Conservation (phyloP, 2,797 vertebrate genomes). For the Lutjanus argentimaculatus region DNA sequence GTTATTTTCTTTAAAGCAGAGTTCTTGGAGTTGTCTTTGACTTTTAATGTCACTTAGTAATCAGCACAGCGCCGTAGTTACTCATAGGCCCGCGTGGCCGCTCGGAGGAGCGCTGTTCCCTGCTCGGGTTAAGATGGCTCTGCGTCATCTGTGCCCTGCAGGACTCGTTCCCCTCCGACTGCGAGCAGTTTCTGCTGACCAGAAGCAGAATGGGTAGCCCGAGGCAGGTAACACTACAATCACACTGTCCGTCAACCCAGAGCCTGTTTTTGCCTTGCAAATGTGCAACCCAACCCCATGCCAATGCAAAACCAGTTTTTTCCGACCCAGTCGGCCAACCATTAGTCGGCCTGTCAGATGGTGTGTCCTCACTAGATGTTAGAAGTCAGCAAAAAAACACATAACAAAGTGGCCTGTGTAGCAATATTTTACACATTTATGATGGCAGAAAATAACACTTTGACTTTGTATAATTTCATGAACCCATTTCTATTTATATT, state of each 20-base stretch:
- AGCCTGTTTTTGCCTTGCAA: conserved; percentile 80
- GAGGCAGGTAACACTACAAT: conserved; percentile 54
- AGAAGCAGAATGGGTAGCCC: conserved; percentile 51
- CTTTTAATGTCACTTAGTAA: conserved; percentile 44
- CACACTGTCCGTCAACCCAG: conserved; percentile 57
- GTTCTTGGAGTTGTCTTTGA: conserved; percentile 43
- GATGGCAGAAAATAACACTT: neutral
- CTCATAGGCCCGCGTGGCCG: conserved; percentile 7
- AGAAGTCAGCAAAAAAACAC: conserved; percentile 9
- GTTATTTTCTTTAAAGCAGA: conserved; percentile 37
- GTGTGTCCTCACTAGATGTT: conserved; percentile 16
- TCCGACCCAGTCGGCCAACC: conserved; percentile 48
- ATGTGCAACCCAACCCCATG: conserved; percentile 65
- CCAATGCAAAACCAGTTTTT: conserved; percentile 70
- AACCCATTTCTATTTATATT: neutral
- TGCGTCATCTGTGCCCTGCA: conserved; percentile 39
- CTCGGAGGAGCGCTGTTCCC: conserved; percentile 14
- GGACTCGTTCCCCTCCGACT: conserved; percentile 46
- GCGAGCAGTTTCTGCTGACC: conserved; percentile 66
- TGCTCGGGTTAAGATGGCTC: conserved; percentile 5
- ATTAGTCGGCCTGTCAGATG: conserved; percentile 9
- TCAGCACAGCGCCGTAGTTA: conserved; percentile 31
- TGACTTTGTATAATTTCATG: neutral
- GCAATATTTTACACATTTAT: neutral
- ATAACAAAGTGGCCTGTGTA: neutral